phyloP scores from a whole-genome alignment of 2,797 vertebrate species.

The Muscicapa comitata region DNA sequence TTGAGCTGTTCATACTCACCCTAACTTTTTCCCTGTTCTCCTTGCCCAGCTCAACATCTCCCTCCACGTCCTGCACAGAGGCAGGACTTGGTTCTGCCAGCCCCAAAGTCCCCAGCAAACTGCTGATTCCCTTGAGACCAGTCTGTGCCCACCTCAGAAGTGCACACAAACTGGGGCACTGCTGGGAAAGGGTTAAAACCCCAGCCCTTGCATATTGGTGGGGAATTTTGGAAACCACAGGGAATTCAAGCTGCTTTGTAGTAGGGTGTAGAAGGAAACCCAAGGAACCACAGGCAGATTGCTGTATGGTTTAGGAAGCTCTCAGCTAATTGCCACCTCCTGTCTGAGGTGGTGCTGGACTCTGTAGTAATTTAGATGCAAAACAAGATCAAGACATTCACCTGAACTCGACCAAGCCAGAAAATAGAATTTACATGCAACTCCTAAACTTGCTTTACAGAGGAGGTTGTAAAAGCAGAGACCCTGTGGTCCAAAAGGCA shows the following conservation, averaged over 20 bases:
- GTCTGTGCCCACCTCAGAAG: neutral
- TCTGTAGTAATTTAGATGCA: neutral
- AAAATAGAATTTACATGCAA: neutral
- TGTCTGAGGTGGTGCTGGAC: neutral
- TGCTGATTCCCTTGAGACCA: neutral
- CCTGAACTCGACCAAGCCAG: neutral
- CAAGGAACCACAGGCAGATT: neutral
- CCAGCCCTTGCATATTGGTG: neutral
- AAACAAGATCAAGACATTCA: conserved; percentile 5
- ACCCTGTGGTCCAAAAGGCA: neutral
- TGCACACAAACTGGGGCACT: neutral
- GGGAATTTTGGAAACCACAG: neutral
- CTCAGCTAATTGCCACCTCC: neutral
- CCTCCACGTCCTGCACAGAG: neutral
- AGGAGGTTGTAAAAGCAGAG: neutral
- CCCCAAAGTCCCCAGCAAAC: neutral
- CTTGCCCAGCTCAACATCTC: neutral
- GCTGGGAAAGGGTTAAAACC: neutral
- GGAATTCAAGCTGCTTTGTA: neutral
- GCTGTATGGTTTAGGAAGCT: neutral
- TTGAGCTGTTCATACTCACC: neutral
- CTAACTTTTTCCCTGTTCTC: neutral
- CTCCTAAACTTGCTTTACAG: neutral
- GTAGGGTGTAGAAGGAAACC: neutral
- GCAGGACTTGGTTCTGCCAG: neutral